These are phyloP conservation scores for Oscheius sp. DNA, from an alignment of 2,888 invertebrate genomes.

Conservation along the genomic window DNA sequence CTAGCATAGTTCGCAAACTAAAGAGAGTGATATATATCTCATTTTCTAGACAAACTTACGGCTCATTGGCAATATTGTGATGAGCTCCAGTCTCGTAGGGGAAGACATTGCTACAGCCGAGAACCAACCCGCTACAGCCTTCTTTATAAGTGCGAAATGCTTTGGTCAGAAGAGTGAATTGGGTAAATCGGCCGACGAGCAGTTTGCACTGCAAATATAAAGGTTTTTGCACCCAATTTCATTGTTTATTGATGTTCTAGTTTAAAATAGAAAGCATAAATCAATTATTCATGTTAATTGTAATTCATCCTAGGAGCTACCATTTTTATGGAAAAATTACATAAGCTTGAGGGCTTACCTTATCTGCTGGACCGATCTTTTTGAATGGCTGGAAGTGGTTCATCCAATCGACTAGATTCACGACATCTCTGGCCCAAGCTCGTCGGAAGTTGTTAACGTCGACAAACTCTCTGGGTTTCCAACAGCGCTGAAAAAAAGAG, in stretches of 20 bases:
- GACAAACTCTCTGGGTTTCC: constrained; percentile 44
- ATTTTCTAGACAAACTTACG: constrained; percentile 2
- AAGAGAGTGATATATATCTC: background rate
- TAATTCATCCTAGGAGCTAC: no score
- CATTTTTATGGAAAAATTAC: no score
- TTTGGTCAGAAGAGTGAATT: constrained; percentile 43
- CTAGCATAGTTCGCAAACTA: constrained; percentile 21
- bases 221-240: background rate
- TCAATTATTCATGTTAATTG: no score
- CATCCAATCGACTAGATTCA: constrained; percentile 44
- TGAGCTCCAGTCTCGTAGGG: constrained; percentile 40
- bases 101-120: constrained; percentile 47
- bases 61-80: constrained; percentile 29
- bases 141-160: constrained; percentile 40
- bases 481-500: constrained; percentile 41
- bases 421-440: constrained; percentile 42
- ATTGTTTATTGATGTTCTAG: no score
- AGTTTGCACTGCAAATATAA: constrained; percentile 32
- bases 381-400: constrained; percentile 43
- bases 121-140: constrained; percentile 42
- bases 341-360: constrained; percentile 28
- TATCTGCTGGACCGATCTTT: constrained; percentile 30
- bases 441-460: constrained; percentile 36
- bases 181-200: constrained; percentile 45
- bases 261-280: no score